Evolutionary conservation across 2,113 vertebrate species (phyloP), one percentile per base, ranked within the genome.

Genomic region (Cheirogaleus medius): DNA sequence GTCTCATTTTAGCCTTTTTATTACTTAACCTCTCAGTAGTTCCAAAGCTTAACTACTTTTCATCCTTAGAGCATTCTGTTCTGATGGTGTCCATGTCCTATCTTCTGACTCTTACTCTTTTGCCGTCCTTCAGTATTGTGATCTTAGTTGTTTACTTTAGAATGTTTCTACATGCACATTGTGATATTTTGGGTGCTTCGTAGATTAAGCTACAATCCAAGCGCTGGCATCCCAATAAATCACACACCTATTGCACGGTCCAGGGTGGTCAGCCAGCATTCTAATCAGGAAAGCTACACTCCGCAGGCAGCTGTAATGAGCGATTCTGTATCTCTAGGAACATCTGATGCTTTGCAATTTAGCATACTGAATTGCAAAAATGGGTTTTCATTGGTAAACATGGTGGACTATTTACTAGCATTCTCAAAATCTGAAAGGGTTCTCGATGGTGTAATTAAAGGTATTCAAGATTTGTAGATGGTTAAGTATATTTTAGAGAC

Each of bases 311-410:
- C 23, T 66, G 14, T 76, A 66, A 90, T 25, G 21, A 88, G 44
- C 44, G 23, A 60, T 56, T 76, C 47, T 84, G 39, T 74, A 29
- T 54, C 44, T 87, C 37, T 42, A 47, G 56, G 44, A 74, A 87
- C 80, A 84, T 8, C 34, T 39, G 42, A 90, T 80, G 69, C 74
- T 87, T 94, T 95, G 68, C 69, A 80, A 90, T 87, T 92, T 81
- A 90, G 64, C 47, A 64, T 71, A 76, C 44, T 81, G 69, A 90
- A 69, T 58, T 58, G 76, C 25, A 80, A 64, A 92, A 76, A 64
- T 25, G 23, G 21, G 34, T 47, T 97, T 97, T 66, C 90, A 92
- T 60, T 94, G 42, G 81, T 60, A 89, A 90, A 84, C 49, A 87
- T 2, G 2, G 23, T 44, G 11, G 13, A 66, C 52, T 85, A 66